Evolutionary conservation across 1,140 invertebrate species (phyloP).

Genomic region (Battus philenor): DNA sequence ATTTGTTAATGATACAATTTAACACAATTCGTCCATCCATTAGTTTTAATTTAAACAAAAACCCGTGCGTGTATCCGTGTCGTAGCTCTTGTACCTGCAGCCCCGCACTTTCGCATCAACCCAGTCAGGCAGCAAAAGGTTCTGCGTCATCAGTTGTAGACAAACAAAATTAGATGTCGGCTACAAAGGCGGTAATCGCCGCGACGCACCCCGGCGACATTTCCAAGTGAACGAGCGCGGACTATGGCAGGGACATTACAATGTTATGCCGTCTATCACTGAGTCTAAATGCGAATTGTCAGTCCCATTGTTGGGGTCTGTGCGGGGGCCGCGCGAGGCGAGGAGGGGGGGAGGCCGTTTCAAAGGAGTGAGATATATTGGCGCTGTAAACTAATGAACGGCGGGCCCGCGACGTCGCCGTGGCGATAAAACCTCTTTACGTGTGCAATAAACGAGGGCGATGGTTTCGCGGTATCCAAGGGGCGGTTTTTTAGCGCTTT

Average conservation of each 20-base stretch:
- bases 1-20: too few species aligned
- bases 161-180: background rate
- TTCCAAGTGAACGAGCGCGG: background rate
- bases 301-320: background rate
- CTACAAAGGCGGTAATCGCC: background rate
- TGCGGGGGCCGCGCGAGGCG: background rate
- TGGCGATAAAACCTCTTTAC: slow-evolving; percentile 23
- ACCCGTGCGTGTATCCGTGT: too few species aligned
- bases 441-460: slow-evolving; percentile 5
- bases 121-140: too few species aligned
- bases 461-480: too few species aligned
- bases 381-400: slow-evolving; percentile 22
- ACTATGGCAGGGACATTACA: background rate
- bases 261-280: slow-evolving; percentile 3
- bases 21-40: too few species aligned
- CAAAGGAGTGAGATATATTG: slow-evolving; percentile 21
- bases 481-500: too few species aligned
- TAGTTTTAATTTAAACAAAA: too few species aligned
- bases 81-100: too few species aligned
- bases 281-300: slow-evolving; percentile 7
- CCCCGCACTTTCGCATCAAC: too few species aligned
- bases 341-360: background rate
- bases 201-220: background rate
- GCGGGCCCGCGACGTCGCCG: background rate
- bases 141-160: background rate